phyloP scores from a whole-genome alignment of 2,113 vertebrate species.

The Polypterus senegalus region DNA sequence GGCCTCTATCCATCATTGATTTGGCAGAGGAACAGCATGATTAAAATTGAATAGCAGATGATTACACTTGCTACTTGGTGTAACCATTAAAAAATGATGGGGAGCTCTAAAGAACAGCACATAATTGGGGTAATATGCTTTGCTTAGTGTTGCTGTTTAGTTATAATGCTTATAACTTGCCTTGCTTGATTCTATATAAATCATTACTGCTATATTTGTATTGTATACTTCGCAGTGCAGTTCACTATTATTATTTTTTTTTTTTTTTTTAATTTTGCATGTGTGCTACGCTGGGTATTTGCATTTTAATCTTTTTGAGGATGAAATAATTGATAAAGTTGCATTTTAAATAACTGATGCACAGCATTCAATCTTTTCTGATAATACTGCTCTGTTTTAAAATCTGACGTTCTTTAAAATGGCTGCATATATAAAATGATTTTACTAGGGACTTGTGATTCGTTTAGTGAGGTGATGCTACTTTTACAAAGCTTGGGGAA shows the following conservation, averaged over 20 bases:
- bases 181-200: not conserved
- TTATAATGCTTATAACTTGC: not conserved
- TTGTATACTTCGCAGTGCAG: not conserved
- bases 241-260: not conserved
- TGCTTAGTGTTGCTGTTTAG: not conserved
- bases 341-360: too few species aligned
- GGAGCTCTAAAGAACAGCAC: constrained; percentile 1
- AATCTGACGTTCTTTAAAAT: too few species aligned
- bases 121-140: constrained; percentile 6
- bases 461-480: too few species aligned
- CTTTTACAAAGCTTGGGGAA: too few species aligned
- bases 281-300: too few species aligned
- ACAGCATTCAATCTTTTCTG: too few species aligned
- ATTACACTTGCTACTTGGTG: constrained; percentile 11
- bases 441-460: too few species aligned
- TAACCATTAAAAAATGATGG: constrained; percentile 10
- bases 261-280: too few species aligned
- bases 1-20: constrained; percentile 10
- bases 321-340: too few species aligned
- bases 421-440: too few species aligned
- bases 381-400: too few species aligned
- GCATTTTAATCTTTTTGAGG: too few species aligned
- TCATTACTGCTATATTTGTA: not conserved
- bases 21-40: constrained; percentile 11
- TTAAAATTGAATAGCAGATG: constrained; percentile 9